Evolutionary conservation across 2,113 vertebrate genomes (phyloP), one percentile per base, ranked within the genome.

Genomic region (Antechinus stuartii): DNA sequence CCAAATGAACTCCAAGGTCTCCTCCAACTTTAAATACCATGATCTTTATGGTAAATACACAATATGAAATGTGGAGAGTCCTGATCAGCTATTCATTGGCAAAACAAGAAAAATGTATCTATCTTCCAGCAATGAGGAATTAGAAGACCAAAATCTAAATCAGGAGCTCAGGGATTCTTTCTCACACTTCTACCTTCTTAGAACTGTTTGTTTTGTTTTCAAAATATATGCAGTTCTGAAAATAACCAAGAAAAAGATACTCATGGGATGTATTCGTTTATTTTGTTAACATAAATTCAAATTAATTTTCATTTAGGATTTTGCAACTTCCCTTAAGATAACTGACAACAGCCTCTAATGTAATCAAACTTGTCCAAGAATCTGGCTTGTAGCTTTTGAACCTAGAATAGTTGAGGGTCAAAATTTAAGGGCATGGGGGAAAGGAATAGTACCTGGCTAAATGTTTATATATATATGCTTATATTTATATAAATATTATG

Each of bases 131-230:
- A 46, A 95, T 91, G 96, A 55, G 92, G 91, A 54, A 22, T 54
- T n/a, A 61, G 14, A 52, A 1, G 92, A 93, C 97, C 94, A 96
- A 55, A 23, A 91, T 57, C 93, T 91, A 90, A 94, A 27, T 95
- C 94, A 84, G 92, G 56, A 84, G 56, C 92, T 95, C 9, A 11
- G 94, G 61, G 94, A 95, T 93, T 91, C 91, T 92, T 96, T 96
- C 55, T 35, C 94, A 90, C 61, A 93, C 96, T 97, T 96, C 96
- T 95, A 95, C 35, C 52, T 97, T 93, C 91, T 95, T 93, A 92
- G 53, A 94, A 95, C 92, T 95, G 89, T 96, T 97, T 96, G 84
- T 92, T 97, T 95, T 92, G 93, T 94, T 89, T 89, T n/a, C 92
- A 92, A 95, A 84, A 84, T 84, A 42, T 42, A 84, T 7, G 5